A percentile compares a stretch with the other conserved stretches of the same genome.
Evolutionary conservation across 2,888 invertebrate genomes (phyloP).

Genomic region (Amphiduros pacificus): DNA sequence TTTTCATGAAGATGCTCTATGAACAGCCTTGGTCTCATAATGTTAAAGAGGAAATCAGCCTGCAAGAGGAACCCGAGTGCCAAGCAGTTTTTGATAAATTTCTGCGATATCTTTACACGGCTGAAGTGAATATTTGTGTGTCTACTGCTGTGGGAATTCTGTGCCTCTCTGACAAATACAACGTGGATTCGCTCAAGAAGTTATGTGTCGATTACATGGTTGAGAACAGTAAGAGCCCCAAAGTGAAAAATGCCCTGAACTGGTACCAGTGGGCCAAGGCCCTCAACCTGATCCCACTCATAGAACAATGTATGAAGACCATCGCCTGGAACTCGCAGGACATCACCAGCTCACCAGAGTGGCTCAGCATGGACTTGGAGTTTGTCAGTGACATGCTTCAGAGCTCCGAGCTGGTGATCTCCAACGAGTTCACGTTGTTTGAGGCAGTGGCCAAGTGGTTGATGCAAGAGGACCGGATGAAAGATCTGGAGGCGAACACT

Average conservation of each 20-base stretch:
- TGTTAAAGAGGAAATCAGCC: slow-evolving; percentile 41
- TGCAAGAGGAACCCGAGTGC: slow-evolving; percentile 55
- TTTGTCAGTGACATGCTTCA: slow-evolving; percentile 53
- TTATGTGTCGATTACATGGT: slow-evolving; percentile 57
- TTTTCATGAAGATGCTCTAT: slow-evolving; percentile 58
- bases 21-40: slow-evolving; percentile 49
- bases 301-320: slow-evolving; percentile 53
- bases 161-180: slow-evolving; percentile 59
- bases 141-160: slow-evolving; percentile 55
- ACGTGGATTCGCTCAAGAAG: slow-evolving; percentile 53
- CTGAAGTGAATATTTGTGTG: slow-evolving; percentile 49
- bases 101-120: slow-evolving; percentile 57
- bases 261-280: slow-evolving; percentile 60
- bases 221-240: slow-evolving; percentile 53
- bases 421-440: slow-evolving; percentile 48
- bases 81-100: slow-evolving; percentile 53
- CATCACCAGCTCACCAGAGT: slow-evolving; percentile 48
- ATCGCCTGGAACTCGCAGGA: slow-evolving; percentile 57
- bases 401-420: slow-evolving; percentile 52
- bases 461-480: slow-evolving; percentile 38
- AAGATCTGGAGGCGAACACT: slow-evolving; percentile 33
- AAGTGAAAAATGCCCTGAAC: slow-evolving; percentile 51
- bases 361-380: slow-evolving; percentile 56
- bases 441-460: slow-evolving; percentile 49
- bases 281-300: slow-evolving; percentile 47